Evolutionary conservation across 1,140 invertebrate species (phyloP).

Genomic region (roundworm (Caenorhabditis elegans)): DNA sequence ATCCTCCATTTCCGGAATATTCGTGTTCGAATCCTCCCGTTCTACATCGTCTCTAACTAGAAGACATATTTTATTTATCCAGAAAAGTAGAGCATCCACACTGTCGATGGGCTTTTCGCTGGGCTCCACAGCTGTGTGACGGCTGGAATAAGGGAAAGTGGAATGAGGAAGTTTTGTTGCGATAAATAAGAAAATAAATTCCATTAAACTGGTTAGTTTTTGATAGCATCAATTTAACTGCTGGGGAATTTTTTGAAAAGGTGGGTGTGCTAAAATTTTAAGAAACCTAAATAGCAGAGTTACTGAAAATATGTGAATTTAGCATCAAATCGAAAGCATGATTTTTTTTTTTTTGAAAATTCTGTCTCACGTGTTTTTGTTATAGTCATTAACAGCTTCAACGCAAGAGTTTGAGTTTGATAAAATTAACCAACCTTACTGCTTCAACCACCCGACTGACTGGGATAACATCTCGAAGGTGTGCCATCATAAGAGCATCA

Average conservation of each 20-base stretch:
- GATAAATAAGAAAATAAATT: too few relatives aligned
- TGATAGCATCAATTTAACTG: too few relatives aligned
- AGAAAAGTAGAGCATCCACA: constrained; percentile 79
- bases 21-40: constrained; percentile 47
- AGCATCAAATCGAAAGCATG: too few relatives aligned
- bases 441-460: constrained; percentile 83
- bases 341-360: too few relatives aligned
- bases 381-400: constrained; percentile 44
- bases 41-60: constrained; percentile 65
- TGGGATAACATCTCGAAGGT: constrained; percentile 87
- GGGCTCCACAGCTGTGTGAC: constrained; percentile 68
- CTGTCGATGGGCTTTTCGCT: constrained; percentile 74
- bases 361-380: too few relatives aligned
- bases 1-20: constrained; percentile 70
- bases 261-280: too few relatives aligned
- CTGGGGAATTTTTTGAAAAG: too few relatives aligned
- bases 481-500: constrained; percentile 91
- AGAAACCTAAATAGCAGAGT: too few relatives aligned
- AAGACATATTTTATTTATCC: constrained; percentile 66
- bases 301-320: too few relatives aligned
- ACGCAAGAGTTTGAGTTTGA: not conserved
- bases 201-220: too few relatives aligned
- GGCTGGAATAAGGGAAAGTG: constrained; percentile 56
- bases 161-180: too few relatives aligned
- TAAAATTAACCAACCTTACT: constrained; percentile 70